These are phyloP conservation scores for Ariolimax columbianus DNA, from an alignment of 2,888 invertebrate genomes.

Conservation along the genomic window DNA sequence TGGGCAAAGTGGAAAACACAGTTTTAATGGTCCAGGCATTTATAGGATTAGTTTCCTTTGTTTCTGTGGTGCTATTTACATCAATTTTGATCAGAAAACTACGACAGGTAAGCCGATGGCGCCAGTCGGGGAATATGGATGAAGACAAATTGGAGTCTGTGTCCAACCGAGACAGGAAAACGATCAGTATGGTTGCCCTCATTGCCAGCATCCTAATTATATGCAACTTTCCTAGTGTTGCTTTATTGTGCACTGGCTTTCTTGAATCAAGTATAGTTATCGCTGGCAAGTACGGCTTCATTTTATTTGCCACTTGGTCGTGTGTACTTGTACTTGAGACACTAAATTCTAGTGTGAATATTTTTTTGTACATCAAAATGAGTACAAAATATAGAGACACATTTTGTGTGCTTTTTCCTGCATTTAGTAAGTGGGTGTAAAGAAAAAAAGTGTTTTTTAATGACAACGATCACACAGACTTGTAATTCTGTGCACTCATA, in stretches of 20 bases:
- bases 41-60: background rate
- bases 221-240: background rate
- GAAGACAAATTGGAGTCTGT: background rate
- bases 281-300: background rate
- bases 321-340: background rate
- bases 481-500: no score
- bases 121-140: background rate
- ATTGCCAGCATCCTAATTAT: background rate
- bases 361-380: conserved; percentile 18
- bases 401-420: background rate
- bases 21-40: background rate
- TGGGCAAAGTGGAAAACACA: background rate
- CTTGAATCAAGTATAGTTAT: background rate
- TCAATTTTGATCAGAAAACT: background rate
- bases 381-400: conserved; percentile 1
- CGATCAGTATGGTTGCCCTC: background rate
- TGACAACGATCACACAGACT: no score
- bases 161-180: background rate
- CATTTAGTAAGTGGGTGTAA: background rate
- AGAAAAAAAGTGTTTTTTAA: no score
- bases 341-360: conserved; percentile 30
- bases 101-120: background rate
- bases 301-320: background rate
- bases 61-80: background rate
- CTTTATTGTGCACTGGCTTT: background rate